phyloP scores from a whole-genome alignment of 2,888 invertebrate genomes.

The Drosophila cracens region DNA sequence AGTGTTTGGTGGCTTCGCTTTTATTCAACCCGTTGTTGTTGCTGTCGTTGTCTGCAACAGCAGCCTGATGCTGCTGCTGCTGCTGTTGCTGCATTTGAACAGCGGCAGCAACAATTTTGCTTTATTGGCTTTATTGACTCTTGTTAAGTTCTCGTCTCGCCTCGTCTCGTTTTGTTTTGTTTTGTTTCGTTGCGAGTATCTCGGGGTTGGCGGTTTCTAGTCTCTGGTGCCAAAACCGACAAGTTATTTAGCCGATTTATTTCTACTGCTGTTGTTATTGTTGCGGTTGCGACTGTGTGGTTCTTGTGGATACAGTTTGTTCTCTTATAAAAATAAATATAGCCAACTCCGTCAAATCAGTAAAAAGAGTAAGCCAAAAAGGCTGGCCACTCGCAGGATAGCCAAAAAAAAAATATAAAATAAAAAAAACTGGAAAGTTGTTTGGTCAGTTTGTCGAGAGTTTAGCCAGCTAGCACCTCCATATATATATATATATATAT shows the following conservation, averaged over 20 bases:
- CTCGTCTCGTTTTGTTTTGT: conserved; percentile 24
- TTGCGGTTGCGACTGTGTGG: conserved; percentile 15
- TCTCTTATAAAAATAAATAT: conserved; percentile 76
- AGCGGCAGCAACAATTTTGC: conserved; percentile 49
- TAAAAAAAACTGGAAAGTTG: conserved; percentile 80
- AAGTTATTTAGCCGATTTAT: conserved; percentile 64
- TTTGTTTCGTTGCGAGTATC: conserved; percentile 25
- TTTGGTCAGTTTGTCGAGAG: conserved; percentile 69
- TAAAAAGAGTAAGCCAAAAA: conserved; percentile 47
- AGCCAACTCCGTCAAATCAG: conserved; percentile 65
- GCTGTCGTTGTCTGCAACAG: neutral
- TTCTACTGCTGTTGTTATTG: conserved; percentile 20
- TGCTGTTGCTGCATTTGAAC: conserved; percentile 48
- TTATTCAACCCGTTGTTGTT: conserved; percentile 19
- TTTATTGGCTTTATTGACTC: conserved; percentile 81
- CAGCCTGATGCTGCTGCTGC: conserved; percentile 1
- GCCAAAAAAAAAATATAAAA: conserved; percentile 22
- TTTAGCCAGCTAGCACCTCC: conserved; percentile 17
- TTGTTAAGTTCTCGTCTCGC: conserved; percentile 71
- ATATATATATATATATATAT: conserved; percentile 8
- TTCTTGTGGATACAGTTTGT: conserved; percentile 39
- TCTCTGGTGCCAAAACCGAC: conserved; percentile 54
- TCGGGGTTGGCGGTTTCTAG: conserved; percentile 48
- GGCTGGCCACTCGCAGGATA: conserved; percentile 45
- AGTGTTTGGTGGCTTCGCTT: conserved; percentile 14